These are phyloP conservation scores for Caenorhabditis sinica DNA, from an alignment of 2,888 invertebrate species.

Conservation along the genomic window DNA sequence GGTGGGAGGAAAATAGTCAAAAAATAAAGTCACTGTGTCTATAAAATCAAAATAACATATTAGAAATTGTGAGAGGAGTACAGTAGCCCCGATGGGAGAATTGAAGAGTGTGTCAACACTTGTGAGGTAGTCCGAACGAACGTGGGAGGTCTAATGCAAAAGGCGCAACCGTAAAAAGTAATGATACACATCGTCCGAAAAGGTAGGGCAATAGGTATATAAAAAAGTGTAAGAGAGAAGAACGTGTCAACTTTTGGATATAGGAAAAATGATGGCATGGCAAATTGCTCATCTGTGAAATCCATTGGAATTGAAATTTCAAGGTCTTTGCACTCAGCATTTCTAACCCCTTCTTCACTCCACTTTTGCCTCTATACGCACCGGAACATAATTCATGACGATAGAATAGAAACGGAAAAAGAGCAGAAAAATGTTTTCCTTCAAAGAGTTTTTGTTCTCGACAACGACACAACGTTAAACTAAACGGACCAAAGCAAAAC, in stretches of 20 bases:
- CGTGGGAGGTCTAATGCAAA: conserved; percentile 32
- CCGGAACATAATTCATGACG: conserved; percentile 55
- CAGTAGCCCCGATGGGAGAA: not conserved
- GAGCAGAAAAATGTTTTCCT: conserved; percentile 9
- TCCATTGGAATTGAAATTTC: conserved; percentile 28
- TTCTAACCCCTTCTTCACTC: conserved; percentile 2
- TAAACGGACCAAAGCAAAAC: conserved; percentile 23
- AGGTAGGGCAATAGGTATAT: not conserved
- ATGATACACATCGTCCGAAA: conserved; percentile 33
- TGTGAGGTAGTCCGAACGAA: conserved; percentile 37
- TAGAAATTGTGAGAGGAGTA: conserved; percentile 1
- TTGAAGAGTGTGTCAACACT: conserved; percentile 62
- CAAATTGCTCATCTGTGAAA: conserved; percentile 54
- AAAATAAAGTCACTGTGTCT: not conserved
- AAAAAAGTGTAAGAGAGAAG: not conserved
- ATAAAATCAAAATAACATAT: conserved; percentile 35
- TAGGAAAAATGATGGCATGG: not conserved
- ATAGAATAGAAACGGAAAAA: conserved; percentile 19
- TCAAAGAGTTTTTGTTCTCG: conserved; percentile 30
- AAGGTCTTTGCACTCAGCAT: conserved; percentile 37
- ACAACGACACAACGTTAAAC: conserved; percentile 1
- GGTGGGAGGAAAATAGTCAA: not conserved
- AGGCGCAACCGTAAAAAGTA: conserved; percentile 36
- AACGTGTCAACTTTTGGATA: not conserved
- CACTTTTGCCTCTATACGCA: not conserved